Percentiles rank a stretch among this genome's conserved stretches.
Evolutionary conservation across 2,888 invertebrate species (phyloP).

Genomic region (Nasonia oneida): DNA sequence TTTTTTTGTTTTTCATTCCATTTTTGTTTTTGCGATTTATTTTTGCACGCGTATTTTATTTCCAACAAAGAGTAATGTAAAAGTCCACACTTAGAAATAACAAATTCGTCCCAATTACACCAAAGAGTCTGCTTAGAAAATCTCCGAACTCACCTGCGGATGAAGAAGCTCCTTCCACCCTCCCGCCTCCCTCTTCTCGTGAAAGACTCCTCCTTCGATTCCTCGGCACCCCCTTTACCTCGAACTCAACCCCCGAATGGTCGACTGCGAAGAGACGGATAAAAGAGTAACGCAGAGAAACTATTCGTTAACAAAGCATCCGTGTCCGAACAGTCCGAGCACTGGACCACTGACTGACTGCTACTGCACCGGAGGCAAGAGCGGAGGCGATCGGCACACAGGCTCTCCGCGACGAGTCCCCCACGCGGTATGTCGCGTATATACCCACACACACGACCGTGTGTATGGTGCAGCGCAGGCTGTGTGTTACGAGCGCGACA

Average conservation of each 20-base stretch:
- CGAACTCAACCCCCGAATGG: neutral
- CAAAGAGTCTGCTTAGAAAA: too few species aligned
- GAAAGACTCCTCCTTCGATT: neutral
- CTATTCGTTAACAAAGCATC: neutral
- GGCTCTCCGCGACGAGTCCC: constrained; percentile 9
- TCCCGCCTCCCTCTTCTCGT: constrained; percentile 3
- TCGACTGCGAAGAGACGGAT: too few species aligned
- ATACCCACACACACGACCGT: neutral
- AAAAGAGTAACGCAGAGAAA: too few species aligned
- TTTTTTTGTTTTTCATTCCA: too few species aligned
- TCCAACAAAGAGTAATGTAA: too few species aligned
- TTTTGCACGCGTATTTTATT: too few species aligned
- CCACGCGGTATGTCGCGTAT: neutral
- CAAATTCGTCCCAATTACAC: too few species aligned
- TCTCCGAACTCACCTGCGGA: neutral
- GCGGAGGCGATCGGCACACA: neutral
- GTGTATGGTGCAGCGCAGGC: neutral
- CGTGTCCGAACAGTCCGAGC: constrained; percentile 61
- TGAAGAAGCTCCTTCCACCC: neutral
- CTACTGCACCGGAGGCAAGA: neutral
- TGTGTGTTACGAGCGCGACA: neutral
- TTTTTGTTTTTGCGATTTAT: too few species aligned
- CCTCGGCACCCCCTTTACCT: neutral
- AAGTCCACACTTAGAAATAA: too few species aligned
- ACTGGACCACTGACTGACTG: constrained; percentile 57